These are phyloP conservation scores for Centropristis striata DNA, from an alignment of 2,113 vertebrate species.

Conservation along the genomic window DNA sequence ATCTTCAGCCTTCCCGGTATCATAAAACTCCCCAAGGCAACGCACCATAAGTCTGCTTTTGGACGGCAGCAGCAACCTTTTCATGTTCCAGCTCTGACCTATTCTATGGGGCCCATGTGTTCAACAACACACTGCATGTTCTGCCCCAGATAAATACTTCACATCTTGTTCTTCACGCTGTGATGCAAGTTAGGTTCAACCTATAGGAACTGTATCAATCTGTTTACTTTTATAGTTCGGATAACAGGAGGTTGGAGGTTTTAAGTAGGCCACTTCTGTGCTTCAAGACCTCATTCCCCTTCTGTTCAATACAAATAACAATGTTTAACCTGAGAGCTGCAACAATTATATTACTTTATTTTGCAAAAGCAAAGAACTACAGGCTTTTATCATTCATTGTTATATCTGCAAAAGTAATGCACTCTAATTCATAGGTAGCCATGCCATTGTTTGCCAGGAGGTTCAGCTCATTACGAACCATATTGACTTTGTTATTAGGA, in stretches of 20 bases:
- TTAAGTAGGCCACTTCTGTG: background rate
- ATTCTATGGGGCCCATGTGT: conserved; percentile 36
- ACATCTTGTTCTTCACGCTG: conserved; percentile 46
- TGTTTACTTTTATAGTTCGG: background rate
- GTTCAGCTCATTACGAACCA: too few species aligned
- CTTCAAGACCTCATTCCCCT: conserved; percentile 4
- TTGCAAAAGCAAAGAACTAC: background rate
- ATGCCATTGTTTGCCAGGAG: too few species aligned
- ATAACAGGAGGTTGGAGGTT: conserved; percentile 25
- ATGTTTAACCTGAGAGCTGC: background rate
- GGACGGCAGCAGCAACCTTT: conserved; percentile 42
- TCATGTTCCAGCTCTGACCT: conserved; percentile 47
- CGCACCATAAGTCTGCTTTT: conserved; percentile 18
- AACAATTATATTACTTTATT: background rate
- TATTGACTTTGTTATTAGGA: too few species aligned
- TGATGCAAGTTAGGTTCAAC: conserved; percentile 19
- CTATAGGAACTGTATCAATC: background rate
- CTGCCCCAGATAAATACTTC: conserved; percentile 56
- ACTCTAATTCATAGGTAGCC: too few species aligned
- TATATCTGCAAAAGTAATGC: too few species aligned
- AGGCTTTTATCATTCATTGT: too few species aligned
- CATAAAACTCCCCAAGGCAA: background rate
- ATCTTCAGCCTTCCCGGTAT: conserved; percentile 2
- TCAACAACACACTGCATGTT: conserved; percentile 15
- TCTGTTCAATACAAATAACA: background rate